Conservation (phyloP, 37 sponge, comb jelly and placozoan species). For the Geodia barretti region DNA sequence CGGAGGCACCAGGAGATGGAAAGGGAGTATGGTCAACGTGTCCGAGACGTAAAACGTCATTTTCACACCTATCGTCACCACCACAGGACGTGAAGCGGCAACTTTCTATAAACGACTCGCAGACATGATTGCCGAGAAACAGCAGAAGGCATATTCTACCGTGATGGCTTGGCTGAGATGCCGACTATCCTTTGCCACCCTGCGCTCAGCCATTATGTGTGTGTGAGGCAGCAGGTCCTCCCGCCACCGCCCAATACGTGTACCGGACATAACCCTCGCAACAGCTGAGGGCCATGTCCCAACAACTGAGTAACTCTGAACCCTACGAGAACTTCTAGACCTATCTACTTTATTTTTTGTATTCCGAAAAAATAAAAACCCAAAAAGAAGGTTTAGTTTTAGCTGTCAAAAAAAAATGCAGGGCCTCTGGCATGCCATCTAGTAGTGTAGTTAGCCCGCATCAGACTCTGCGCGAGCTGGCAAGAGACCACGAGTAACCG, state of each 20-base stretch:
- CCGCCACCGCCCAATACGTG: neutral
- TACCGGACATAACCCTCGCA: slow-evolving; percentile 5
- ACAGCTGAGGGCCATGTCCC: slow-evolving; percentile 4
- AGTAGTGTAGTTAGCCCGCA: too few relatives aligned
- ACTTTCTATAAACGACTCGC: slow-evolving; percentile 37
- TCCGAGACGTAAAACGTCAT: slow-evolving; percentile 28
- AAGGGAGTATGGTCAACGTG: slow-evolving; percentile 12
- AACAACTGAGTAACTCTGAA: too few relatives aligned
- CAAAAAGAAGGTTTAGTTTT: too few relatives aligned
- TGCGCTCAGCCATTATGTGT: slow-evolving; percentile 30
- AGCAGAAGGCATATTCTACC: slow-evolving; percentile 5
- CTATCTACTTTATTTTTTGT: too few relatives aligned
- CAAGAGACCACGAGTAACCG: too few relatives aligned
- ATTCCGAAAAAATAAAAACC: too few relatives aligned
- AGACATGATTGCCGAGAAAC: slow-evolving; percentile 18
- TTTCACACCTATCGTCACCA: slow-evolving; percentile 43
- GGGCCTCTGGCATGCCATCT: too few relatives aligned
- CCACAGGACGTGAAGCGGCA: slow-evolving; percentile 16
- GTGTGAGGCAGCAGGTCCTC: slow-evolving; percentile 38
- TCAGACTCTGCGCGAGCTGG: too few relatives aligned
- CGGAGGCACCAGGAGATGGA: too few relatives aligned
- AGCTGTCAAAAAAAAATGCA: too few relatives aligned
- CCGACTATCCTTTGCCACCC: slow-evolving; percentile 8
- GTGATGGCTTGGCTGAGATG: slow-evolving; percentile 39
- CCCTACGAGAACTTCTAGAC: too few relatives aligned